Percentiles rank a stretch among this genome's conserved stretches.
phyloP scores from a whole-genome alignment of 2,888 invertebrate genomes.

The Hirudinaria manillensis region DNA sequence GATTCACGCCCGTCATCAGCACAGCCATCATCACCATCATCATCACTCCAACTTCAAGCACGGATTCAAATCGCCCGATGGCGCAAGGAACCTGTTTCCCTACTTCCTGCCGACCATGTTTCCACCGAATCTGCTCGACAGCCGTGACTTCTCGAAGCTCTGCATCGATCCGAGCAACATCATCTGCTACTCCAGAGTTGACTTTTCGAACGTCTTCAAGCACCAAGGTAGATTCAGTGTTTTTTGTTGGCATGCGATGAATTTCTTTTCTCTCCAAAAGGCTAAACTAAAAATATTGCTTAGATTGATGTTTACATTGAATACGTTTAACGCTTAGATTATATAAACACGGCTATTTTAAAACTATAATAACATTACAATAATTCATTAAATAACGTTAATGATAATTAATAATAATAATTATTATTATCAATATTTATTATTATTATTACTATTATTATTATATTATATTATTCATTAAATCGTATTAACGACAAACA shows the following conservation, averaged over 20 bases:
- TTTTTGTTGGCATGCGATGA: no score
- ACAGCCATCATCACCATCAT: not conserved
- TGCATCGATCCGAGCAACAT: conserved; percentile 21
- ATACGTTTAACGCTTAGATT: no score
- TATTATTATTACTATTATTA: no score
- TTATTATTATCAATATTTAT: no score
- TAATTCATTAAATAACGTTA: no score
- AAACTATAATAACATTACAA: no score
- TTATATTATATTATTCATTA: no score
- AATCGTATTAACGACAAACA: not conserved
- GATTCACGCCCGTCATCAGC: conserved; percentile 2
- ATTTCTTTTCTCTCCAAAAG: no score
- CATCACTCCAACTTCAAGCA: conserved; percentile 7
- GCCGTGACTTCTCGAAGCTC: conserved; percentile 12
- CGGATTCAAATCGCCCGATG: not conserved
- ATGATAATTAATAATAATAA: no score
- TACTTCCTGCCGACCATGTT: not conserved
- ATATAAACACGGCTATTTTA: no score
- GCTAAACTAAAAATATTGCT: no score
- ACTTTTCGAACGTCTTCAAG: conserved; percentile 16
- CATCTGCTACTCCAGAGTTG: conserved; percentile 18
- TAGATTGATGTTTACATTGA: no score
- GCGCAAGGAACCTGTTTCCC: not conserved
- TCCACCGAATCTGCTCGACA: conserved; percentile 1
- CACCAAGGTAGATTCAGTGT: not conserved